Evolutionary conservation across 1,140 invertebrate species (phyloP).

Genomic region (Venturia canescens): DNA sequence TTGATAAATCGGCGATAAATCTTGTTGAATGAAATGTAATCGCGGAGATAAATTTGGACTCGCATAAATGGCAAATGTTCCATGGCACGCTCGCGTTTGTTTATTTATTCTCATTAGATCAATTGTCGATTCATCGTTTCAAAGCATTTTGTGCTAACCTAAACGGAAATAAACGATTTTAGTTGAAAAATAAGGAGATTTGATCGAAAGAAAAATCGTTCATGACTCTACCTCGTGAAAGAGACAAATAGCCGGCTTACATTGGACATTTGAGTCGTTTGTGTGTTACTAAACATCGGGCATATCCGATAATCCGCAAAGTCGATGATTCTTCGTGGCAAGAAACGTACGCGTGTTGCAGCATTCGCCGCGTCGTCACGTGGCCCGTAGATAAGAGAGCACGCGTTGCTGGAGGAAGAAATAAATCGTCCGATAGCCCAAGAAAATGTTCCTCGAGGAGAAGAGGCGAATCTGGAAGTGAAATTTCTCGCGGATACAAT

Average conservation of each 20-base stretch:
- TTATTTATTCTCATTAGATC: too few relatives aligned
- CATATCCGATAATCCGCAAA: conserved; percentile 12
- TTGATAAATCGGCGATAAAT: too few relatives aligned
- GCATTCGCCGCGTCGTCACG: conserved; percentile 1
- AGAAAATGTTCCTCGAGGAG: background rate
- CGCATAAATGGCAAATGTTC: too few relatives aligned
- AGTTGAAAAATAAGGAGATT: background rate
- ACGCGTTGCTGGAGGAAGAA: conserved; percentile 13
- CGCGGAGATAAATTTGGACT: too few relatives aligned
- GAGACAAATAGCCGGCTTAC: conserved; percentile 9
- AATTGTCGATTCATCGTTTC: background rate
- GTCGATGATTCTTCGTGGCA: conserved; percentile 12
- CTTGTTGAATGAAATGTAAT: too few relatives aligned
- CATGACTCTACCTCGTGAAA: background rate
- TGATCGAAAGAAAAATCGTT: background rate
- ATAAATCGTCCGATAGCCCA: conserved; percentile 16
- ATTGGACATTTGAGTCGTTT: background rate
- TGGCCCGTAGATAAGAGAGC: conserved; percentile 13
- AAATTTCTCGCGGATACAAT: background rate
- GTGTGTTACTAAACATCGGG: background rate
- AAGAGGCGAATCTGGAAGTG: conserved; percentile 10
- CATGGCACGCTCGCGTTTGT: too few relatives aligned
- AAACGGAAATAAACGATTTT: background rate
- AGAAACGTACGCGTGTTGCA: background rate
- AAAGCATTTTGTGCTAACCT: background rate